Evolutionary conservation across 1,140 invertebrate species (phyloP), one percentile per base, ranked within the genome.

Genomic region (Apolygus lucorum): DNA sequence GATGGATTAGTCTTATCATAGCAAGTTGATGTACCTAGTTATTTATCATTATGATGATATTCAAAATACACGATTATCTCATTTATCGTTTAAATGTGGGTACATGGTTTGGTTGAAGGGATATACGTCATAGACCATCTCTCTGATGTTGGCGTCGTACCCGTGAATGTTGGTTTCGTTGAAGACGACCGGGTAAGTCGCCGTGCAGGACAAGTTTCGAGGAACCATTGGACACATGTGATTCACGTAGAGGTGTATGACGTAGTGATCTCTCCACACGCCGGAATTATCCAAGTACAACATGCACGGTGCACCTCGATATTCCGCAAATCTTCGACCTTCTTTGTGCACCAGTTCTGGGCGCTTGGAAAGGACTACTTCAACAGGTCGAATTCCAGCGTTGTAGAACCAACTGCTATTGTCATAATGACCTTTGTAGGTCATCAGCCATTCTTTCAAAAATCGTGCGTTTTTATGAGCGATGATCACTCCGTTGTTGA

Each of bases 321-420:
- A 63, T 27, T 63, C 62, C 14, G 62, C 76, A 63, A 76, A 76
- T 17, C 71, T 67, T 2, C 65, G 49, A n/a, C 67, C 68, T 11
- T 76, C 74, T 24, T 74, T 65, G 67, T 78, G 77, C 8, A 76
- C 72, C 11, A 77, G 34, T 29, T 74, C 11, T 13, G 77, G 77
- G 21, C 68, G 28, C 22, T 72, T 63, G 13, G 72, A 29, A 13
- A 78, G 71, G 14, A 78, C 73, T n/a, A 66, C 34, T 28, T 70
- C 59, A 0, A 76, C 77, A 2, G 76, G 76, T 13, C 63, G 59
- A 28, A 74, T 63, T 2, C 76, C 77, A 1, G 75, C 77, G 69
- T 78, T 78, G 69, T 77, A 78, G 67, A 78, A 78, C 76, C 77
- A 78, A 4, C 66, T 29, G n/a, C 63, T 49, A 2, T 72, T 69